Evolutionary conservation across 2,113 vertebrate species (phyloP).

Genomic region (Oreamnos americanus): DNA sequence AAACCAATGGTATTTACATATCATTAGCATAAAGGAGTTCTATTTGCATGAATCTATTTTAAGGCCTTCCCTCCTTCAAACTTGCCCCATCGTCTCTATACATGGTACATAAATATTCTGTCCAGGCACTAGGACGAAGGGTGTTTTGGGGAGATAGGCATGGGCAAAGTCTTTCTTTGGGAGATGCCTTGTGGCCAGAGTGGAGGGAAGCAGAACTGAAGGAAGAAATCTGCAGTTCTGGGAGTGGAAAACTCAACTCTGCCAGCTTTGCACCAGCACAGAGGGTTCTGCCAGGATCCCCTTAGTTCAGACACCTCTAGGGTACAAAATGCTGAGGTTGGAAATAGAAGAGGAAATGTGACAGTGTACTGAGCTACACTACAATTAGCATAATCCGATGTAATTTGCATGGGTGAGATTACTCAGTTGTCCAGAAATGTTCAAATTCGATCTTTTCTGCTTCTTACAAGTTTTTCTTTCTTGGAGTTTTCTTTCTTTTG

Average conservation of each 20-base stretch:
- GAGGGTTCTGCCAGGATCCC: neutral
- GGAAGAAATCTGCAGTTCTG: neutral
- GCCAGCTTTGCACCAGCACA: neutral
- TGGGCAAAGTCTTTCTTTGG: neutral
- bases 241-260: neutral
- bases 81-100: neutral
- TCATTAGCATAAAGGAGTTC: slow-evolving; percentile 26
- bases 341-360: neutral
- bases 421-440: neutral
- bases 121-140: neutral
- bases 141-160: too few species aligned
- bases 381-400: neutral
- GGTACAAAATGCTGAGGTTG: neutral
- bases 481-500: neutral
- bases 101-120: neutral
- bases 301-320: neutral
- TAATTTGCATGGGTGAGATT: neutral
- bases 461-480: neutral
- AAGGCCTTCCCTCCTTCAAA: neutral
- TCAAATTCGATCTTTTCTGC: neutral
- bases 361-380: neutral
- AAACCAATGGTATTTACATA: neutral
- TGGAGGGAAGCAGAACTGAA: neutral
- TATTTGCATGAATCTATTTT: neutral
- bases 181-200: neutral